These are phyloP conservation scores for Sturnus vulgaris DNA, from an alignment of 2,113 vertebrate genomes.

Conservation along the genomic window DNA sequence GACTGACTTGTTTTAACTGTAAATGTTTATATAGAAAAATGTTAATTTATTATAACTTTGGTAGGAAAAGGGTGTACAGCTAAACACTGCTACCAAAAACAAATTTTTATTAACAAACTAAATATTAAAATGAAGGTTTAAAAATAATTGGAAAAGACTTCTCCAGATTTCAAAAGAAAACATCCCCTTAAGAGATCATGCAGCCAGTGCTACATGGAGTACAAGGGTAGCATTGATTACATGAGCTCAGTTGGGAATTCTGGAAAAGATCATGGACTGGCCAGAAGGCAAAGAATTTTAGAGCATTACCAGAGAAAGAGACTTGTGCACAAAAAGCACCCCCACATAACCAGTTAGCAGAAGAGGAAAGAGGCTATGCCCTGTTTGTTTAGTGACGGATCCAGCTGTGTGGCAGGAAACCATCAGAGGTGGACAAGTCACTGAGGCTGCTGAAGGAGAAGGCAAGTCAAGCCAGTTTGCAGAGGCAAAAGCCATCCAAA, in stretches of 20 bases:
- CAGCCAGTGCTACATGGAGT: not conserved
- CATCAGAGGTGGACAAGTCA: not conserved
- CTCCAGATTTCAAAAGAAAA: not conserved
- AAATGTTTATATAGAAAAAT: not conserved
- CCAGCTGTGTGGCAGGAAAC: not conserved
- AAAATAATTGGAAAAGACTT: conserved; percentile 5
- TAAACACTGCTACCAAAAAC: not conserved
- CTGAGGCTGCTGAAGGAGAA: not conserved
- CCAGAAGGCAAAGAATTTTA: not conserved
- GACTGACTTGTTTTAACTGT: conserved; percentile 21
- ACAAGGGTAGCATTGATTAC: not conserved
- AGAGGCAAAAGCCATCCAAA: not conserved
- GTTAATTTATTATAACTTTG: conserved; percentile 3
- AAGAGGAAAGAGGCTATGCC: not conserved
- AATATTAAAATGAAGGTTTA: conserved; percentile 7
- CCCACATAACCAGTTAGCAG: fast-evolving
- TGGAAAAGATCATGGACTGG: not conserved
- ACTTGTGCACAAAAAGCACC: not conserved
- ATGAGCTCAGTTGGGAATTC: not conserved
- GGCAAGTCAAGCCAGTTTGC: fast-evolving
- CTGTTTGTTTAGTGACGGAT: not conserved
- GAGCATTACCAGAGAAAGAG: not conserved
- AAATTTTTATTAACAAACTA: not conserved
- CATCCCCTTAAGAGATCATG: fast-evolving
- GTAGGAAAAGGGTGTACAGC: not conserved